Evolutionary conservation across 2,113 vertebrate species (phyloP), one percentile per base, ranked within the genome.

Genomic region (Saccopteryx leptura): DNA sequence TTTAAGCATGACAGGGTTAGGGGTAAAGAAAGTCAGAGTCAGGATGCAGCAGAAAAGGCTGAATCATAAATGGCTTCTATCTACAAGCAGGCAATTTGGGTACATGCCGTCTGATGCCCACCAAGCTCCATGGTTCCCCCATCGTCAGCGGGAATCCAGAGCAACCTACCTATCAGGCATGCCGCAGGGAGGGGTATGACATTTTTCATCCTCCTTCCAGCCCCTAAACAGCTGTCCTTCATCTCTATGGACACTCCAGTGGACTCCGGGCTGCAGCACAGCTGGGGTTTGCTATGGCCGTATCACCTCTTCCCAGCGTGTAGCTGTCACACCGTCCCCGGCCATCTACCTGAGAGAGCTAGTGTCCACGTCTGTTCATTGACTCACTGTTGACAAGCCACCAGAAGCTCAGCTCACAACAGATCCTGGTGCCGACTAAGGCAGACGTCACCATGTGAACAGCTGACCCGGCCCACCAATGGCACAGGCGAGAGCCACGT

Each of bases 1-100:
- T 13, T 48, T 15, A 18, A 46, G 26, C n/a, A 56, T 23, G 31
- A 23, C 1, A 7, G 24, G 17, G 0, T 2, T 0, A 6, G 18
- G 3, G 11, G 2, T 0, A 52, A 26, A 24, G 23, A 71, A 68
- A 19, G 13, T 54, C 72, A 82, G 31, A 39, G 8, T 7, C 7
- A 2, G 1, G 31, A 19, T 28, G 24, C 19, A 39, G 21, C 24
- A 33, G n/a, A 28, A 76, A 78, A 26, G 31, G 3, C n/a, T 56
- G 23, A 88, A 26, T 66, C 23, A 2, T 19, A 75, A 75, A n/a
- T 15, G 46, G 21, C 76, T 48, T 9, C 52, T 8, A 3, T 39
- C 80, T 52, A 46, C 1, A 50, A 46, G 46, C 21, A 28, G 46
- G 18, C 71, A 31, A 33, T 23, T 26, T 46, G 56, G 71, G 84